Evolutionary conservation across 2,797 vertebrate species (phyloP).

Genomic region (Pseudochirops corinnae): DNA sequence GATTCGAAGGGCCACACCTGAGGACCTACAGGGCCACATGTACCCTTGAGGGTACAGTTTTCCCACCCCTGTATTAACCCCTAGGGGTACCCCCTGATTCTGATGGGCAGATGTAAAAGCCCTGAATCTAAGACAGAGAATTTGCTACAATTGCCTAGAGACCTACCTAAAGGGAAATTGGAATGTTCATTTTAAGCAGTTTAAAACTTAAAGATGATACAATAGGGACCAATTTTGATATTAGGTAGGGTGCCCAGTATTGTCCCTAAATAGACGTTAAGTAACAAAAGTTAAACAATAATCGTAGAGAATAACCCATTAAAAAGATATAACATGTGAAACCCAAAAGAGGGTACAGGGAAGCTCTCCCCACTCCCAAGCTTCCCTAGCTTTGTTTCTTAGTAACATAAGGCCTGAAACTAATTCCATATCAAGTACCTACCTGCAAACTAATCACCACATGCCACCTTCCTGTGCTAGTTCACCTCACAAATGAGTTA

Average conservation of each 20-base stretch:
- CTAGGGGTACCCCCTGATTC: background rate
- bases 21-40: too few species aligned
- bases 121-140: background rate
- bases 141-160: background rate
- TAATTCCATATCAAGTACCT: background rate
- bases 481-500: background rate
- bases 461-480: background rate
- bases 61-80: background rate
- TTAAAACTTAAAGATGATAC: conserved; percentile 1
- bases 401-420: background rate
- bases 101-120: background rate
- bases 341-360: background rate
- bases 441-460: background rate
- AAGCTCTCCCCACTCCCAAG: background rate
- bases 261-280: background rate
- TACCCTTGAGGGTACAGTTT: too few species aligned
- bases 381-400: background rate
- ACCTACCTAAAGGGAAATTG: background rate
- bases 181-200: background rate
- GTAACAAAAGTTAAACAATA: background rate
- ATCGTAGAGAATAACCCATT: background rate
- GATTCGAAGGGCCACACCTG: too few species aligned
- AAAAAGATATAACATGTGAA: background rate
- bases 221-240: background rate
- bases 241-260: background rate